Conservation (phyloP, 2,888 invertebrate genomes). For the Gerris lacustris region DNA sequence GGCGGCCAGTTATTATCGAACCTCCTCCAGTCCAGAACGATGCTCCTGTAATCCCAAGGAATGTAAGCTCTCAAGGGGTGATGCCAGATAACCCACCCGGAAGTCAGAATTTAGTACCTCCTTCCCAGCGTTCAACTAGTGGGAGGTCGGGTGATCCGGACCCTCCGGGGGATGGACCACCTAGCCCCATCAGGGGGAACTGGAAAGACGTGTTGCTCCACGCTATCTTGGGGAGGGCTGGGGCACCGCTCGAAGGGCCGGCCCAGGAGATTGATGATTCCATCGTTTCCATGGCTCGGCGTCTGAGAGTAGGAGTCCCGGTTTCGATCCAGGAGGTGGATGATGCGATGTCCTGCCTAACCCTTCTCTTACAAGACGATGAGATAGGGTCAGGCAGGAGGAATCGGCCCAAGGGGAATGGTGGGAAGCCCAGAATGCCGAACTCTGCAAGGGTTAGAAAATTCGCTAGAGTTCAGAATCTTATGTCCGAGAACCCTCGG, state of each 20-base stretch:
- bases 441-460: not conserved
- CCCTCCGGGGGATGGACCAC: not conserved
- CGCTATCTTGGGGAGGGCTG: not conserved
- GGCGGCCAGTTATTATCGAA: not conserved
- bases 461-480: not conserved
- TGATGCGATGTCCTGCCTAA: not conserved
- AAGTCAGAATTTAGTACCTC: too few species aligned
- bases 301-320: not conserved
- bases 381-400: not conserved
- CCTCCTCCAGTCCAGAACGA: not conserved
- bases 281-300: not conserved
- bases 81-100: too few species aligned
- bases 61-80: too few species aligned
- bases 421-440: not conserved
- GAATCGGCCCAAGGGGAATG: not conserved
- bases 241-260: not conserved
- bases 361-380: not conserved
- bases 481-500: not conserved
- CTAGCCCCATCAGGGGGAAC: not conserved
- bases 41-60: not conserved
- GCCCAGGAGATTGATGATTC: not conserved
- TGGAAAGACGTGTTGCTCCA: not conserved
- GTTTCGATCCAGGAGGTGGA: not conserved
- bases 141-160: not conserved
- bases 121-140: too few species aligned